A percentile compares a stretch with the other conserved stretches of the same genome.
Evolutionary conservation across 2,888 invertebrate species (phyloP).

Genomic region (Megaustenia siamemsis): DNA sequence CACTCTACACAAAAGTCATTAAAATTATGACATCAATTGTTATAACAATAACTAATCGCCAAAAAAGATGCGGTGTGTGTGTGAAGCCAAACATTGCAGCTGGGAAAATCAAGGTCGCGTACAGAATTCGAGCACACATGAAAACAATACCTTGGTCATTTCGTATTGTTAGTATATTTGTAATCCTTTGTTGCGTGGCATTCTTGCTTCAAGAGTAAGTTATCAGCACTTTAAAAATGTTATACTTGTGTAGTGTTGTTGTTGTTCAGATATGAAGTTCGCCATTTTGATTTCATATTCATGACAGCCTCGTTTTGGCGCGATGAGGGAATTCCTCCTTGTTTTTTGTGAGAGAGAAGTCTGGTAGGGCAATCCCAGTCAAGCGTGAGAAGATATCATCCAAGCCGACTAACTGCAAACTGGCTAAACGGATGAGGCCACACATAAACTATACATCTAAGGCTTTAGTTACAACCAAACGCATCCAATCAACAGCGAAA

Average conservation of each 20-base stretch:
- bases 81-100: background rate
- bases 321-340: conserved; percentile 41
- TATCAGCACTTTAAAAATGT: background rate
- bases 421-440: background rate
- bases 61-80: background rate
- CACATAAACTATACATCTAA: conserved; percentile 29
- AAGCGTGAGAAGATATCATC: conserved; percentile 44
- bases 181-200: conserved; percentile 3
- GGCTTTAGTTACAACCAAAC: no score
- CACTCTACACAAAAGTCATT: background rate
- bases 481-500: no score
- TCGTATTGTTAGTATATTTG: background rate
- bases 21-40: background rate
- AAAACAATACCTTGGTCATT: conserved; percentile 32
- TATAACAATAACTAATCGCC: background rate
- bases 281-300: conserved; percentile 56
- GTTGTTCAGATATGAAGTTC: conserved; percentile 53
- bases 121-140: background rate
- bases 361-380: conserved; percentile 43
- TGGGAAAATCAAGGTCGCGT: conserved; percentile 31
- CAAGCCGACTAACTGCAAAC: background rate
- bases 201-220: background rate
- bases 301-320: conserved; percentile 55
- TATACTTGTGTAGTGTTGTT: conserved; percentile 45
- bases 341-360: conserved; percentile 40